These are phyloP conservation scores for Dynastes grantii DNA, from an alignment of 2,888 invertebrate genomes.

Conservation along the genomic window DNA sequence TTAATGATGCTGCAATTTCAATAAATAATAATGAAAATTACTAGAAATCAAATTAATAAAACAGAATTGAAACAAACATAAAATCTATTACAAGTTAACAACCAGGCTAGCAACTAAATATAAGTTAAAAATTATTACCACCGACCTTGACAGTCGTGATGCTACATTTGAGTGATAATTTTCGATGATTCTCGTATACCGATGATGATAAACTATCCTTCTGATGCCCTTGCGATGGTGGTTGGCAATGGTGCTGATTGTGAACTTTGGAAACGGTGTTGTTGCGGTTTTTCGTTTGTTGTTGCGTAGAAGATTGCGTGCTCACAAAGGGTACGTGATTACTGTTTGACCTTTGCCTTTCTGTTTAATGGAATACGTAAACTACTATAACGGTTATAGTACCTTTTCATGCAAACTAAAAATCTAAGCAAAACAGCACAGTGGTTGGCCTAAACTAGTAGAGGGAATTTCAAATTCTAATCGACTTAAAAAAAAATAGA, in stretches of 20 bases:
- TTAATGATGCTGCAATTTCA: too few relatives aligned
- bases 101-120: too few relatives aligned
- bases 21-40: not conserved
- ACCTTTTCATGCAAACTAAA: too few relatives aligned
- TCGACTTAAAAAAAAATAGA: too few relatives aligned
- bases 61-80: not conserved
- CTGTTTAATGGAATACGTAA: too few relatives aligned
- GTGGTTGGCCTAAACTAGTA: too few relatives aligned
- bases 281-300: not conserved
- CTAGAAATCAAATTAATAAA: not conserved
- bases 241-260: not conserved
- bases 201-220: not conserved
- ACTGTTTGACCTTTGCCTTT: too few relatives aligned
- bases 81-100: not conserved
- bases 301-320: not conserved
- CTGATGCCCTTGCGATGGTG: not conserved
- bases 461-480: too few relatives aligned
- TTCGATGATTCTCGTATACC: not conserved
- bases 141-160: conserved; percentile 22
- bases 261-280: not conserved
- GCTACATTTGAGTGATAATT: not conserved
- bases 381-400: too few relatives aligned
- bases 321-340: not conserved
- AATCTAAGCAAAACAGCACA: too few relatives aligned
- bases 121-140: not conserved